These are phyloP conservation scores for Allobates femoralis DNA, from an alignment of 2,797 vertebrate species.

Conservation along the genomic window DNA sequence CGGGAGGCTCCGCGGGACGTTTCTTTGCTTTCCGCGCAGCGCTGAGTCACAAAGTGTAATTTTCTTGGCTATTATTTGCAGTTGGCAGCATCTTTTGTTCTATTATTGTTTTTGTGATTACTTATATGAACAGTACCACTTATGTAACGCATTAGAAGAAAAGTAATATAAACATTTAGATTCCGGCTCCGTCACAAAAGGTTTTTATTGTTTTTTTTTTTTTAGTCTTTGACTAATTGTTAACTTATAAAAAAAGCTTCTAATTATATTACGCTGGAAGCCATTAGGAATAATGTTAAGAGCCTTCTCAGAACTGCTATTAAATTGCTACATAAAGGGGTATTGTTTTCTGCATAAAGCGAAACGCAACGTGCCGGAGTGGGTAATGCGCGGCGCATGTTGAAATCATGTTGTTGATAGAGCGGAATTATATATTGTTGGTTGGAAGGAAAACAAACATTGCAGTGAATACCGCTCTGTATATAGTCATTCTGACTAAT, in stretches of 20 bases:
- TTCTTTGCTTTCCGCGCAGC: conserved; percentile 5
- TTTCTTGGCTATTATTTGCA: conserved; percentile 32
- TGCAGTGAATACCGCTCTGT: not conserved
- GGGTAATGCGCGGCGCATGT: conserved; percentile 1
- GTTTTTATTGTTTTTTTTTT: not conserved
- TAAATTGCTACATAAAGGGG: conserved; percentile 13
- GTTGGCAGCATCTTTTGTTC: conserved; percentile 30
- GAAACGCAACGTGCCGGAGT: not conserved
- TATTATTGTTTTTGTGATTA: not conserved
- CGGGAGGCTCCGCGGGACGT: conserved; percentile 12
- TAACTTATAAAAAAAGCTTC: conserved; percentile 26
- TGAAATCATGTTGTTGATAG: conserved; percentile 23
- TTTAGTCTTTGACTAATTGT: conserved; percentile 47
- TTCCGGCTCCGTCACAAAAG: conserved; percentile 18
- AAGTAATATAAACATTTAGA: conserved; percentile 47
- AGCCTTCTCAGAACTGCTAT: not conserved
- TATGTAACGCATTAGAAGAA: conserved; percentile 27
- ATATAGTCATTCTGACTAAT: not conserved
- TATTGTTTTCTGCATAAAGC: conserved; percentile 37
- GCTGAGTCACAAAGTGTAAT: conserved; percentile 22
- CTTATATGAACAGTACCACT: conserved; percentile 21
- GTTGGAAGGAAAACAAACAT: conserved; percentile 1
- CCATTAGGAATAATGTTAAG: conserved; percentile 40
- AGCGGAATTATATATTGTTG: conserved; percentile 9
- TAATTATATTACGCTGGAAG: conserved; percentile 48